Percentiles rank a stretch among this genome's conserved stretches.
Conservation (phyloP, 2,888 invertebrate species). For the Leucania comma region DNA sequence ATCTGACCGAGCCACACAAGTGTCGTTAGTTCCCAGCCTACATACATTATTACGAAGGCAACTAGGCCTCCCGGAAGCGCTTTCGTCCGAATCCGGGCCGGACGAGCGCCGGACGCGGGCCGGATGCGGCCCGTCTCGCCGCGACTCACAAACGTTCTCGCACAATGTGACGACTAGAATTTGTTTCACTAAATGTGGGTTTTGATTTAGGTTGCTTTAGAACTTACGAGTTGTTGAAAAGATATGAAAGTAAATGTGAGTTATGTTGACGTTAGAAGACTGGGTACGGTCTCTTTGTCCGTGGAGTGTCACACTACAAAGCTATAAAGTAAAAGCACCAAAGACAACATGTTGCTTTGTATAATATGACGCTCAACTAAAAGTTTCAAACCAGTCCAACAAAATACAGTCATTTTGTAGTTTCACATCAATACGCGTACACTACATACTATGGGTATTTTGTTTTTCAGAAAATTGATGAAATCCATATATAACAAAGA, state of each 20-base stretch:
- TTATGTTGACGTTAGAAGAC: constrained; percentile 5
- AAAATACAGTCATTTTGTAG: neutral
- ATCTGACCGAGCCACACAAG: constrained; percentile 13
- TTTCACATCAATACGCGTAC: neutral
- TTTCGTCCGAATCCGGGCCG: constrained; percentile 71
- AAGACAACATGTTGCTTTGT: neutral
- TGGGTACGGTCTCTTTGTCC: neutral
- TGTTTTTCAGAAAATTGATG: neutral
- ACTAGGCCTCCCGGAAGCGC: constrained; percentile 70
- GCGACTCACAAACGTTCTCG: constrained; percentile 51
- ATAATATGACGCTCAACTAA: neutral
- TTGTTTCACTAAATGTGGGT: constrained; percentile 31
- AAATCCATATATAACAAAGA: constrained; percentile 5
- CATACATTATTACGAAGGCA: constrained; percentile 64
- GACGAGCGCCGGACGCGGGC: constrained; percentile 64
- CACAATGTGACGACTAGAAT: constrained; percentile 42
- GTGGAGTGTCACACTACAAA: neutral
- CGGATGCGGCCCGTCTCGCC: constrained; percentile 52
- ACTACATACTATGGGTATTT: neutral
- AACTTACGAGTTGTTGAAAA: constrained; percentile 11
- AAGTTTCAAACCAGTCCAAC: neutral
- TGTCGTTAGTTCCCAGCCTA: constrained; percentile 36
- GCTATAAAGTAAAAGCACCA: neutral
- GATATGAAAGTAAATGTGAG: constrained; percentile 11
- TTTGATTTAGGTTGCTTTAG: constrained; percentile 32